Base-by-base conservation (phyloP, 2,113 vertebrate genomes). In the Phyllostomus hastatus region DNA sequence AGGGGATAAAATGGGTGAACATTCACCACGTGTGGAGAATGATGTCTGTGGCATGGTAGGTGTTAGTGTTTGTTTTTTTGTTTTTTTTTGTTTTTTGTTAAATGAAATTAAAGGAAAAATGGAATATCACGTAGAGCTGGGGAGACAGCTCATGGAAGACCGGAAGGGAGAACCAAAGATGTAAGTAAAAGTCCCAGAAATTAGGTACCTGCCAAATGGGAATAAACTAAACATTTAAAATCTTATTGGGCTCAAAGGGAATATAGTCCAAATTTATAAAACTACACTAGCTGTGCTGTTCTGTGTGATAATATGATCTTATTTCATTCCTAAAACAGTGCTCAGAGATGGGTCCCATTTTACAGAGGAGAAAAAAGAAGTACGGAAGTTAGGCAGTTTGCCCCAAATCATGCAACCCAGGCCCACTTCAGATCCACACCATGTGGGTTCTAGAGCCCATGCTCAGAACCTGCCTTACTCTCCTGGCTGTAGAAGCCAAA, bases 101-200 rank as follows among this genome's bases (percentile, higher is more conserved):
- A 69, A 38, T 94, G n/a, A 91, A 81, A 57, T 64, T 35, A n/a
- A 84, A 95, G 69, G 43, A 50, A 41, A 85, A 80, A 4, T 50
- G 28, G 46, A 61, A 46, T 84, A 38, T 9, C 7, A 1, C 14
- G 3, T 10, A 10, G 9, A 24, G 10, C 1, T 38, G 0, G 41
- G 26, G 26, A 9, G 4, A 82, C 28, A 81, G 38, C 8, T n/a
- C 59, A 78, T 0, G 0, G 75, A 76, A 61, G 17, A 57, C 20
- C 52, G 7, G 31, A 64, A 31, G 22, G 41, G n/a, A 48, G n/a
- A 75, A n/a, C 35, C 57, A 38, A 72, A 81, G 26, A 20, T 57
- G 10, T 4, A 52, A 2, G 75, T 10, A 69, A 81, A 78, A 24
- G 8, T 57, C 16, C 67, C 20, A 70, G 54, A 35, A 70, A 46